Evolutionary conservation across 2,888 invertebrate species (phyloP).

Genomic region (Geophilus truncorum): DNA sequence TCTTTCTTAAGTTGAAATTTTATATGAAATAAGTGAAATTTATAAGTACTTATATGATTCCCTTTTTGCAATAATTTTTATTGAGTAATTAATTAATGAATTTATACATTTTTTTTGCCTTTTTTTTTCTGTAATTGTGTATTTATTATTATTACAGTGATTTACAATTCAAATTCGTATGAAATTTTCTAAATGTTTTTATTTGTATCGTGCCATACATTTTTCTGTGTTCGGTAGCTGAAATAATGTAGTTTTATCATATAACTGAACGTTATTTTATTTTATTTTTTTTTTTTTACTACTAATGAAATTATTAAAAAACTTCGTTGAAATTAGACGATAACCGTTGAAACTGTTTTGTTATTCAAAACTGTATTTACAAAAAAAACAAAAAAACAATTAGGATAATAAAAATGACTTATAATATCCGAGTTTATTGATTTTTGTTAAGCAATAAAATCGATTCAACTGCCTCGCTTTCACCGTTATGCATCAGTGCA

Average conservation of each 20-base stretch:
- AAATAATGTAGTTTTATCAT: background rate
- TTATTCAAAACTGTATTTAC: background rate
- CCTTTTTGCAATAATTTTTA: background rate
- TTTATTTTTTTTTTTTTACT: background rate
- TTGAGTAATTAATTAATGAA: background rate
- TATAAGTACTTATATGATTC: background rate
- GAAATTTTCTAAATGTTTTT: too few relatives aligned
- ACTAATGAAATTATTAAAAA: background rate
- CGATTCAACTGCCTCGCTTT: too few relatives aligned
- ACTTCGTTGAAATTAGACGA: background rate
- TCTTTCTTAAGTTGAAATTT: background rate
- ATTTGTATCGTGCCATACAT: background rate
- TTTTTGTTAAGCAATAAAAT: too few relatives aligned
- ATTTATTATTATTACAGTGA: background rate
- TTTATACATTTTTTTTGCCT: background rate
- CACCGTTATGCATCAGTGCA: too few relatives aligned
- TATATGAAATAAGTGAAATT: background rate
- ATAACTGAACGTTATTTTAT: background rate
- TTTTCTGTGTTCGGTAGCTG: background rate
- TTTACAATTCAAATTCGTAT: background rate
- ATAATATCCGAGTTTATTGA: background rate
- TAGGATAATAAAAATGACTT: background rate
- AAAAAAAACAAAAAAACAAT: background rate
- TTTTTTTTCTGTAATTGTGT: background rate
- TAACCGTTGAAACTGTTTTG: background rate